Base-by-base conservation (phyloP, 2,888 invertebrate species). In the Conchocele bisecta region DNA sequence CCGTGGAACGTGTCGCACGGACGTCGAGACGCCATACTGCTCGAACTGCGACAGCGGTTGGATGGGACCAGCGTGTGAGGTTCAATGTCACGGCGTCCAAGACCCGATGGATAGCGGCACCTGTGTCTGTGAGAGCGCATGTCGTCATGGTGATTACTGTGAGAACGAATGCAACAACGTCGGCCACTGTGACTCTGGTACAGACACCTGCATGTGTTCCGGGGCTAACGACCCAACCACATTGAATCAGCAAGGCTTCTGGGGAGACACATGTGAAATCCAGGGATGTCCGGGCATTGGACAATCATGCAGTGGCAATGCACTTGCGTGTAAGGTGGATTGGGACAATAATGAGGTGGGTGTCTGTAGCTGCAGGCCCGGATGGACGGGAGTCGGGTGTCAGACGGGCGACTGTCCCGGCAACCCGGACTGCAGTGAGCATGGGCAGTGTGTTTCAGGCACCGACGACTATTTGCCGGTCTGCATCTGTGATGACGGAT, bases 31-130 rank as follows among this genome's bases (percentile, higher is more conserved):
- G 7, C 86, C 86, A 2, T 70, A 53, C 57, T 86, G 86, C 75
- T 67, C 66, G 7, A 70, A 74, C 53, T 86, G 86, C 72, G 61
- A 68, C 11, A 37, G 54, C 7, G 86, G 86, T 41, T 86, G 84
- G 85, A 86, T 86, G 85, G 85, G 85, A 17, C 56, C 46, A 13
- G 81, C 83, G 24, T 86, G 86, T 74, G 81, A 83, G 24, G 65
- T 59, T 17, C 79, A 74, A 20, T 86, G 86, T 68, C 50, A 82
- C 60, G 86, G 86, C 7, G 61, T 71, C 20, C 81, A 83, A 56
- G 15, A 39, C n/a, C 83, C 83, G 2, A 82, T 83, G 76, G 80
- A 86, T 57, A 81, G 83, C 48, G 83, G 84, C 28, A 33, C 53
- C 26, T 81, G 81, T 61, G 51, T 58, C 1, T 81, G 81, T 53